phyloP scores from a whole-genome alignment of 30 jellyfish, hydroid and myxozoan species.

The Aurelia aurita complex sp. Pacific region DNA sequence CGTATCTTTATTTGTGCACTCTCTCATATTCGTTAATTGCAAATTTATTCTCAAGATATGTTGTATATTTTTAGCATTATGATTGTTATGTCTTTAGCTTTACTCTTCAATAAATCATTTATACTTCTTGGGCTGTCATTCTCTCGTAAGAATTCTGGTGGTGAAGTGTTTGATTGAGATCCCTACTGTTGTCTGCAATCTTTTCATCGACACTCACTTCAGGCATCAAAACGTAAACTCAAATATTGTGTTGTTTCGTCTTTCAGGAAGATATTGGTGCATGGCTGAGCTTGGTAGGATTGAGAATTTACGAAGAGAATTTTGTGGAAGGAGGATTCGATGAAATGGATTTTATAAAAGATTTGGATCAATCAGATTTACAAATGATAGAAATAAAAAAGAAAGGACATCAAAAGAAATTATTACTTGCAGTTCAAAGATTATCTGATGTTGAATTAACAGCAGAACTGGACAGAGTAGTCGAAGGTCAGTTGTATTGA shows the following conservation, averaged over 20 bases:
- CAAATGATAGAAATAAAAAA: conserved; percentile 94
- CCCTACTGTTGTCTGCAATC: no score
- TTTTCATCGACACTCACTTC: no score
- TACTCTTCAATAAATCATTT: no score
- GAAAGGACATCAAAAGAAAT: conserved; percentile 92
- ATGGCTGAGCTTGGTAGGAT: conserved; percentile 78
- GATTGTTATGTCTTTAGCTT: no score
- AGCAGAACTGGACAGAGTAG: conserved; percentile 86
- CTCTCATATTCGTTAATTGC: no score
- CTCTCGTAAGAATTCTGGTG: no score
- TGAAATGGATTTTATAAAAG: conserved; percentile 97
- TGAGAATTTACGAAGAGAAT: conserved; percentile 82
- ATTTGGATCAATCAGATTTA: conserved; percentile 87
- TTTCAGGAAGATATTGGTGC: conserved; percentile 82
- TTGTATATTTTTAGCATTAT: no score
- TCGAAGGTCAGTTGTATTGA: conserved; percentile 54
- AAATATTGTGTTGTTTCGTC: neutral
- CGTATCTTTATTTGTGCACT: no score
- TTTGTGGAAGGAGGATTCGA: conserved; percentile 99
- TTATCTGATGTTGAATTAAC: conserved; percentile 94
- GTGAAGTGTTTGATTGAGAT: no score
- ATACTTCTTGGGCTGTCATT: no score
- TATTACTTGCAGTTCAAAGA: conserved; percentile 88
- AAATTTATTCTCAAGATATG: no score
- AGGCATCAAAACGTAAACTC: no score